Conservation (phyloP, 2,888 invertebrate species). For the Blera fallax region DNA sequence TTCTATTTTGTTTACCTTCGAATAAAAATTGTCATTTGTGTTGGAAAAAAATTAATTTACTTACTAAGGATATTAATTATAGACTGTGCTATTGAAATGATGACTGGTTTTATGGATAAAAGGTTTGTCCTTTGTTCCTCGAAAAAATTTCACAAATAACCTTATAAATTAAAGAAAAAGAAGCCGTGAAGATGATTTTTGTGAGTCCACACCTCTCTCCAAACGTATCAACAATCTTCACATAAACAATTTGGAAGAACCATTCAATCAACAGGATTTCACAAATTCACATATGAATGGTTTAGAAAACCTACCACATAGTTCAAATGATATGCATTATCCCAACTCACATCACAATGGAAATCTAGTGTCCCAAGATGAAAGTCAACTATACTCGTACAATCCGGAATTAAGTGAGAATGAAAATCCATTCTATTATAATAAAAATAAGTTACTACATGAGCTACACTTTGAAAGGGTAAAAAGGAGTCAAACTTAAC, state of each 20-base stretch:
- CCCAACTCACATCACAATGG: conserved; percentile 52
- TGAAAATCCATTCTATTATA: conserved; percentile 93
- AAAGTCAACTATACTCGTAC: conserved; percentile 81
- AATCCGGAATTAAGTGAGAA: conserved; percentile 89
- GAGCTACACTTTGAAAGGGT: conserved; percentile 91
- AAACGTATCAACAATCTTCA: conserved; percentile 95
- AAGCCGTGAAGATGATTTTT: conserved; percentile 89
- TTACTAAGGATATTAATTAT: background rate
- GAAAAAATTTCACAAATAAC: conserved; percentile 1
- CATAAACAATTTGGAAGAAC: conserved; percentile 84
- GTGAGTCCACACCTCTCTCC: conserved; percentile 91
- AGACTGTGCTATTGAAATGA: conserved; percentile 61
- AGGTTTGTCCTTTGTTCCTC: conserved; percentile 74
- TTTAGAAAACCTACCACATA: conserved; percentile 74
- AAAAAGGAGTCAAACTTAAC: conserved; percentile 83
- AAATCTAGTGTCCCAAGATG: conserved; percentile 40
- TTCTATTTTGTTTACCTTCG: conserved; percentile 47
- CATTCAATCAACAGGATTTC: conserved; percentile 58
- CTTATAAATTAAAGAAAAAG: conserved; percentile 86
- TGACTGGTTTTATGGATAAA: conserved; percentile 77
- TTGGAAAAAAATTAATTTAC: conserved; percentile 24
- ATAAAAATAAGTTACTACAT: conserved; percentile 92
- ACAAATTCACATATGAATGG: conserved; percentile 37
- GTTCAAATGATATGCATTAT: conserved; percentile 60
- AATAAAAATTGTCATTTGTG: conserved; percentile 47